phyloP scores from a whole-genome alignment of 1,140 invertebrate genomes.

The Prorops nasuta region DNA sequence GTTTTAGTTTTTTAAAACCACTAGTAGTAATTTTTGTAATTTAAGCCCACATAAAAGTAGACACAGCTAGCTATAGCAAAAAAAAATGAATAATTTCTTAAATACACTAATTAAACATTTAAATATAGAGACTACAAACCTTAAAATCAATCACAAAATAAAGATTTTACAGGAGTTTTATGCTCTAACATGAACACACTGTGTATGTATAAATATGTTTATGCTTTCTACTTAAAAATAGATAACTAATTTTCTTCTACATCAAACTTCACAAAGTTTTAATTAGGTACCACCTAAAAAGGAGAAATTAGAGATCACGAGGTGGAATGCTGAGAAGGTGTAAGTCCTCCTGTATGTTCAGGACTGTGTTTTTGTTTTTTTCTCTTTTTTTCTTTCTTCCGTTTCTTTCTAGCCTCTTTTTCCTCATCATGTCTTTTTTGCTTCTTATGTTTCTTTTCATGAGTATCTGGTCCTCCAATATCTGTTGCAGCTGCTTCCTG shows the following conservation, averaged over 20 bases:
- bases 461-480: constrained; percentile 71
- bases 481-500: constrained; percentile 67
- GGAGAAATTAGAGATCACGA: constrained; percentile 51
- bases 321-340: constrained; percentile 70
- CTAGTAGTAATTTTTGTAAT: too few relatives aligned
- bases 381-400: constrained; percentile 93
- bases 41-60: too few relatives aligned
- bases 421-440: constrained; percentile 92
- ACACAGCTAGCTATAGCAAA: too few relatives aligned
- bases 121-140: too few relatives aligned
- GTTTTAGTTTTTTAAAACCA: too few relatives aligned
- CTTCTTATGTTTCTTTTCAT: constrained; percentile 96
- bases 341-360: constrained; percentile 73
- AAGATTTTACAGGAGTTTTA: too few relatives aligned
- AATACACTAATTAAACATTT: too few relatives aligned
- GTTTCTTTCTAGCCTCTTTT: constrained; percentile 86
- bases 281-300: constrained; percentile 23
- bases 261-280: constrained; percentile 1
- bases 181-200: too few relatives aligned
- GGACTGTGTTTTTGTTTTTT: constrained; percentile 94
- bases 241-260: neutral
- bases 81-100: too few relatives aligned
- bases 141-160: too few relatives aligned
- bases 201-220: too few relatives aligned
- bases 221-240: too few relatives aligned